phyloP scores from a whole-genome alignment of 2,888 invertebrate genomes.

The Leptinotarsa juncta region DNA sequence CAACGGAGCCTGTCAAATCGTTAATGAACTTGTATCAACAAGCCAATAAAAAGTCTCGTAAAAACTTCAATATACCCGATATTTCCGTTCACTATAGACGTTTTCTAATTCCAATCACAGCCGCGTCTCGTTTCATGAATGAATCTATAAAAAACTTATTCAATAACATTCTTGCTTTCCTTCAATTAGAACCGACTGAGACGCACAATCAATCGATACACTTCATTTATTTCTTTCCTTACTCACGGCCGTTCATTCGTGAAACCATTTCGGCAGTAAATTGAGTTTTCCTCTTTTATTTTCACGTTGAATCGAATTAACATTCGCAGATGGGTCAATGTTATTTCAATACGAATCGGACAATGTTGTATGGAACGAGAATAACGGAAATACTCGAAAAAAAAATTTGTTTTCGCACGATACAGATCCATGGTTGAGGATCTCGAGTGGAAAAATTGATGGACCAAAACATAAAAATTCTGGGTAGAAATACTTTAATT shows the following conservation, averaged over 20 bases:
- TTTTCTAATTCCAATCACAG: slow-evolving; percentile 27
- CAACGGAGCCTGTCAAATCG: slow-evolving; percentile 2
- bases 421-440: neutral
- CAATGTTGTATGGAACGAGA: neutral
- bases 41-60: slow-evolving; percentile 14
- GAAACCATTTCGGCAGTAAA: slow-evolving; percentile 40
- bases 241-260: slow-evolving; percentile 41
- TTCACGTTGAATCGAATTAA: slow-evolving; percentile 7
- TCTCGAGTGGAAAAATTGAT: slow-evolving; percentile 1
- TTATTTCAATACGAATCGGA: neutral
- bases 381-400: neutral
- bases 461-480: neutral
- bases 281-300: slow-evolving; percentile 36
- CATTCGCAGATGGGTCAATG: slow-evolving; percentile 8
- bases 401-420: slow-evolving; percentile 8
- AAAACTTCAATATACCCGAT: slow-evolving; percentile 16
- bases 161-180: slow-evolving; percentile 21
- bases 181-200: slow-evolving; percentile 26
- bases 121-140: slow-evolving; percentile 25
- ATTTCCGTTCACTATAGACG: slow-evolving; percentile 14
- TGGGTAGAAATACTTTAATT: neutral
- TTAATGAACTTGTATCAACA: slow-evolving; percentile 18
- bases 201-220: slow-evolving; percentile 38
- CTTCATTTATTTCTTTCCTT: slow-evolving; percentile 38
- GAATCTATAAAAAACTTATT: slow-evolving; percentile 29